Base-by-base conservation (phyloP, 1,140 invertebrate species). In the Zaprionus lachaisei region DNA sequence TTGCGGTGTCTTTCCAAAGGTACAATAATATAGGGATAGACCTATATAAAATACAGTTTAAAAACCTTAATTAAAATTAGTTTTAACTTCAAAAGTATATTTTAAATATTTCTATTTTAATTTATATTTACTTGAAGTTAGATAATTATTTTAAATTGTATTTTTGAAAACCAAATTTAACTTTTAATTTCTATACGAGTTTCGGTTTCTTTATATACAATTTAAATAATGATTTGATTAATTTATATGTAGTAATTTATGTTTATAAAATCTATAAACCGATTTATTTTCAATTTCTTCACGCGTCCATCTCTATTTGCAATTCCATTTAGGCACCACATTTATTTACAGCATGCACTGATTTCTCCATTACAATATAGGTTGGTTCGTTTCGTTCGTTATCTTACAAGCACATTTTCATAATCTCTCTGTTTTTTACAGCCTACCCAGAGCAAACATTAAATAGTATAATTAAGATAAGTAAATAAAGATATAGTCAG, bases 341-440 rank as follows among this genome's bases (percentile, higher is more conserved):
- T n/a, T 61, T 61, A 38, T n/a, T 14, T 28, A n/a, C 47, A 31
- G 28, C 3, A 34, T 54, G 17, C 24, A n/a, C n/a, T 15, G 31
- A 66, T 31, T 37, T 28, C 24, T 55, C 5, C 22, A 55, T 65
- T 55, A 65, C 12, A 66, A 44, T 38, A 20, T 17, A 17, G 41
- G 41, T 47, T 47, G 2, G 12, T 22, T 65, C 4, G 9, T 54
- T 15, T 24, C 2, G 26, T 38, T 66, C 17, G 51, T 44, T 56
- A 66, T 56, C 34, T 56, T 41, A 56, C 51, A 66, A 56, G 15
- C 63, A 55, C 51, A 56, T 38, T 66, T 37, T 55, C 1, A 26
- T 3, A 38, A 38, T 51, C 5, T 22, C 22, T n/a, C 4, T 22
- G 24, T 31, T 34, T 58, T 58, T 58, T 20, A 11, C 47, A 51